Evolutionary conservation across 2,797 vertebrate species (phyloP).

Genomic region (Channallabes apus): DNA sequence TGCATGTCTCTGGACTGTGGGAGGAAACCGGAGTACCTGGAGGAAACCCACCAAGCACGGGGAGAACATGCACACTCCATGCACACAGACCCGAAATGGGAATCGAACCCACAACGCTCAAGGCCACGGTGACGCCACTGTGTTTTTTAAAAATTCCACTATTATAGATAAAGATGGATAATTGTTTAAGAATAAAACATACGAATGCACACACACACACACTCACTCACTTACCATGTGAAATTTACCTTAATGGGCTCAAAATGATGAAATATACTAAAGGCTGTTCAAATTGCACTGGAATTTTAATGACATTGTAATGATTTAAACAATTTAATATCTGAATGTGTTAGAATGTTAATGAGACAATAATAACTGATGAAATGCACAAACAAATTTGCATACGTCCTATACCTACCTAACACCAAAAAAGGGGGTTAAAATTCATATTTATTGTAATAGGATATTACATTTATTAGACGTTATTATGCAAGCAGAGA

Average conservation of each 20-base stretch:
- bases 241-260: not conserved
- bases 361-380: not conserved
- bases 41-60: too few relatives aligned
- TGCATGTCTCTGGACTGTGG: too few relatives aligned
- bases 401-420: not conserved
- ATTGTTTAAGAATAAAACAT: not conserved
- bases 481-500: not conserved
- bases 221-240: not conserved
- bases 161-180: not conserved
- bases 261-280: not conserved
- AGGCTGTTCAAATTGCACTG: not conserved
- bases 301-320: constrained; percentile 8
- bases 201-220: not conserved
- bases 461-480: not conserved
- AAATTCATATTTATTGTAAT: not conserved
- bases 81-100: too few relatives aligned
- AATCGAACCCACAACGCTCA: too few relatives aligned
- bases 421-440: not conserved
- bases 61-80: too few relatives aligned
- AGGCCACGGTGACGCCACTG: too few relatives aligned
- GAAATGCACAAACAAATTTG: not conserved
- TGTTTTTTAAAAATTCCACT: not conserved
- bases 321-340: not conserved
- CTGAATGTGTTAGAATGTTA: not conserved
- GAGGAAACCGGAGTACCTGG: too few relatives aligned